A percentile compares a stretch with the other conserved stretches of the same genome.
phyloP scores from a whole-genome alignment of 1,140 invertebrate species.

The Melipona quadrifasciata region DNA sequence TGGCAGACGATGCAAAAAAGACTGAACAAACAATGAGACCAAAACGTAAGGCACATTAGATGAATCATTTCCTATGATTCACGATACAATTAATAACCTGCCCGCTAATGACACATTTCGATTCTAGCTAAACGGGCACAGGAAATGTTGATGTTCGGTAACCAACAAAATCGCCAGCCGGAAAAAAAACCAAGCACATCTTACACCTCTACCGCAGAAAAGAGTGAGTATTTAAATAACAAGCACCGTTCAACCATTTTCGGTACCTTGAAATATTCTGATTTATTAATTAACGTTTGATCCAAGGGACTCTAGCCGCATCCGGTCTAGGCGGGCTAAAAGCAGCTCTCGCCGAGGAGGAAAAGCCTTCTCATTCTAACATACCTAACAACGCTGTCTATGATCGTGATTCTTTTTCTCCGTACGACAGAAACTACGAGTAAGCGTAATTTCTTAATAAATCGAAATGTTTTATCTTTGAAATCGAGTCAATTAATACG shows the following conservation, averaged over 20 bases:
- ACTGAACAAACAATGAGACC: conserved; percentile 66
- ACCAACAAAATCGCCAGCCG: conserved; percentile 77
- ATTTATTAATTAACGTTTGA: background rate
- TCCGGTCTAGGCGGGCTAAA: conserved; percentile 69
- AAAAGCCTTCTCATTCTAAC: conserved; percentile 55
- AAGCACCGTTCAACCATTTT: background rate
- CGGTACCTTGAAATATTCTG: background rate
- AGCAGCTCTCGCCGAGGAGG: conserved; percentile 57
- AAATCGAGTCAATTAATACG: background rate
- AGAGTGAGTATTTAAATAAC: conserved; percentile 67
- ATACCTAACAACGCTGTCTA: conserved; percentile 52
- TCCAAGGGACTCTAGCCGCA: conserved; percentile 42
- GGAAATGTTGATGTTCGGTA: conserved; percentile 80
- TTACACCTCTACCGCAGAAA: conserved; percentile 67
- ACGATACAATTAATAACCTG: background rate
- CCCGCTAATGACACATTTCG: background rate
- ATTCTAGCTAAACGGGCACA: conserved; percentile 78
- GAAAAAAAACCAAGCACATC: conserved; percentile 57
- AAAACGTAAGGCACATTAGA: conserved; percentile 68
- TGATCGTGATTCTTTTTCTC: conserved; percentile 59
- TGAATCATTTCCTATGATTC: background rate
- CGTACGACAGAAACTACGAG: conserved; percentile 72
- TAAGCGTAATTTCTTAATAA: conserved; percentile 51
- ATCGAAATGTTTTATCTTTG: background rate
- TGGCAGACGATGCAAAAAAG: conserved; percentile 66